Evolutionary conservation across 2,888 invertebrate species (phyloP).

Genomic region (Andrena trimmerana): DNA sequence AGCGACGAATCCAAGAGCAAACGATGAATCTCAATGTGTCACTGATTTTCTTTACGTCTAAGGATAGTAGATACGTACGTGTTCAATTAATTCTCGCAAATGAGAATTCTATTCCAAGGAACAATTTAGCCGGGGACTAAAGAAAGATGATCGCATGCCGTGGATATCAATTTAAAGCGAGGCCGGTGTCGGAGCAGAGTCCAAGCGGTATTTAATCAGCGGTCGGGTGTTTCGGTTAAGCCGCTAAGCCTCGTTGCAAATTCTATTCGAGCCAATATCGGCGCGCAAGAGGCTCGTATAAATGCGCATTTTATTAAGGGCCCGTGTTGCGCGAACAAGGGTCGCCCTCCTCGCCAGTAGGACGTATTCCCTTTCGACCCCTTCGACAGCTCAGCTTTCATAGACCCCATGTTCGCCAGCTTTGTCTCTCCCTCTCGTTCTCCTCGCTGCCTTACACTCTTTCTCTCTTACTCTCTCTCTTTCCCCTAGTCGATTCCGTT

Average conservation of each 20-base stretch:
- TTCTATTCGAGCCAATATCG: conserved; percentile 73
- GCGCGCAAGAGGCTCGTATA: conserved; percentile 74
- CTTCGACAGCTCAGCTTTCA: conserved; percentile 59
- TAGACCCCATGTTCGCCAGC: conserved; percentile 55
- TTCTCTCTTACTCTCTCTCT: conserved; percentile 22
- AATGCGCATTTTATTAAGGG: conserved; percentile 83
- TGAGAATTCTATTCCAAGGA: neutral
- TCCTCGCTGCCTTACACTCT: conserved; percentile 48
- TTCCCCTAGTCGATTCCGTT: conserved; percentile 72
- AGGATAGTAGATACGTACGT: neutral
- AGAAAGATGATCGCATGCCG: neutral
- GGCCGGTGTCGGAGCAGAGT: neutral
- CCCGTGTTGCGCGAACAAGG: conserved; percentile 70
- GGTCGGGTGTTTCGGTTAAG: conserved; percentile 43
- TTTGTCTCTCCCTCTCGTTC: conserved; percentile 29
- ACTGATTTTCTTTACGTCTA: neutral
- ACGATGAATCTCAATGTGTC: neutral
- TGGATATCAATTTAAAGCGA: conserved; percentile 29
- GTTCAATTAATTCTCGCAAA: conserved; percentile 12
- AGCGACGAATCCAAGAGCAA: neutral
- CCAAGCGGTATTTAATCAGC: conserved; percentile 51
- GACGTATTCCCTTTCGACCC: conserved; percentile 70
- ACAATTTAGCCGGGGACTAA: neutral
- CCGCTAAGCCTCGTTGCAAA: conserved; percentile 69
- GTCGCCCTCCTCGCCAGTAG: conserved; percentile 60